Conservation (phyloP, 2,113 vertebrate species). For the Nycticebus coucang region DNA sequence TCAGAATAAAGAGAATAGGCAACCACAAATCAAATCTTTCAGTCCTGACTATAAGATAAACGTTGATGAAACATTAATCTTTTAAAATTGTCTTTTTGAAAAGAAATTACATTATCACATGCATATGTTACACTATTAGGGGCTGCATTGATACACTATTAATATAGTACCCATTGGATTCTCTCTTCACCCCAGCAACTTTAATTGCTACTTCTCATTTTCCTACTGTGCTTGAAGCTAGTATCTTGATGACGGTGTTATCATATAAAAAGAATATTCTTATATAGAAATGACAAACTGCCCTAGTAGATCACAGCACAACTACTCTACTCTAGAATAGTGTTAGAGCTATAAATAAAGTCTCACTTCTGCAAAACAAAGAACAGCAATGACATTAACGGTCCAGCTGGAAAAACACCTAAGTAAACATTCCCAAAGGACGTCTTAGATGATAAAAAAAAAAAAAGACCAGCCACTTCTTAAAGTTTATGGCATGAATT, state of each 20-base stretch:
- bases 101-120: conserved; percentile 44
- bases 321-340: neutral
- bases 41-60: neutral
- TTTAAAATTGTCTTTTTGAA: conserved; percentile 36
- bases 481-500: neutral
- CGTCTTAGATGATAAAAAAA: neutral
- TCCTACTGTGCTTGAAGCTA: neutral
- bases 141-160: neutral
- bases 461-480: neutral
- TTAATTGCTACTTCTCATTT: conserved; percentile 33
- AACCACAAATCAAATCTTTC: neutral
- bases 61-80: conserved; percentile 52
- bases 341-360: conserved; percentile 21
- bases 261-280: neutral
- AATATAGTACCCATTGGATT: neutral
- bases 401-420: neutral
- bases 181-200: conserved; percentile 13
- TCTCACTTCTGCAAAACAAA: neutral
- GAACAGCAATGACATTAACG: neutral
- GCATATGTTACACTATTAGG: neutral
- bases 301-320: neutral
- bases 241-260: neutral
- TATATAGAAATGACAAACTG: conserved; percentile 20
- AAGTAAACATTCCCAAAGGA: conserved; percentile 7
- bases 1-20: conserved; percentile 5